These are phyloP conservation scores for Cherax destructor DNA, from an alignment of 1,140 invertebrate genomes.

Conservation along the genomic window DNA sequence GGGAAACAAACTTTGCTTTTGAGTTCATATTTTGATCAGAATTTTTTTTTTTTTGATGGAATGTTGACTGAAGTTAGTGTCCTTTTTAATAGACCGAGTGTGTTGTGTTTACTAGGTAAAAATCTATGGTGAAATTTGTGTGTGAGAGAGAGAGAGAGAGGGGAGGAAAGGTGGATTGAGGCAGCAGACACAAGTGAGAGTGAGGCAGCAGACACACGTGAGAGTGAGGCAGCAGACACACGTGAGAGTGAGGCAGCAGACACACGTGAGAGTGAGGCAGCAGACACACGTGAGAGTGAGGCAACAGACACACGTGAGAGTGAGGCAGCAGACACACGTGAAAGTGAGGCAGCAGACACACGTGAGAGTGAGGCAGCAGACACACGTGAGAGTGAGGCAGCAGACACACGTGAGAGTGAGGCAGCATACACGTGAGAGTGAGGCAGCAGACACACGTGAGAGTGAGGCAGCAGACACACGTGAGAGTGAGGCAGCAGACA, in stretches of 20 bases:
- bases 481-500: background rate
- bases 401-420: background rate
- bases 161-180: no score
- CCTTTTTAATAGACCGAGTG: no score
- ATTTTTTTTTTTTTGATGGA: no score
- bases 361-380: no score
- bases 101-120: no score
- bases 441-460: background rate
- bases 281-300: background rate
- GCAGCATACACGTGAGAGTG: background rate
- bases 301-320: background rate
- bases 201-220: background rate
- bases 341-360: background rate
- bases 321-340: background rate
- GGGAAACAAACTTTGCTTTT: no score
- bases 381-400: background rate
- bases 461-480: no score
- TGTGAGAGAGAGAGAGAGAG: background rate
- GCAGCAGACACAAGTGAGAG: background rate
- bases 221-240: no score
- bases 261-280: no score
- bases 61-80: no score
- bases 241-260: background rate
- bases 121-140: no score
- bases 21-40: no score